Base-by-base conservation (phyloP, 2,113 vertebrate species). In the Carassius auratus region DNA sequence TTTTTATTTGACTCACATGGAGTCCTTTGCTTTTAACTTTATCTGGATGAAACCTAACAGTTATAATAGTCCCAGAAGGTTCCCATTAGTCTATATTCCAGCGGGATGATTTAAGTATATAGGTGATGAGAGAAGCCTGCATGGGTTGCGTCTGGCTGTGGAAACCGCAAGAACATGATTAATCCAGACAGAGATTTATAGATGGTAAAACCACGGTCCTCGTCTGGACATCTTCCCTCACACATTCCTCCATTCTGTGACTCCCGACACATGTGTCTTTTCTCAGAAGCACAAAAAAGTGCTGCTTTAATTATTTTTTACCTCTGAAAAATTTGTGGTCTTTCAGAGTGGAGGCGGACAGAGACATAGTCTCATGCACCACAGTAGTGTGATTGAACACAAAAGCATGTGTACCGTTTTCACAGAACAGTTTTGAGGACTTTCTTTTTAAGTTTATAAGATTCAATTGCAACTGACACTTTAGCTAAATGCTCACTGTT, bases 171-270 rank as follows among this genome's bases (percentile, higher is more conserved):
- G 61, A 89, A 62, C 57, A 86, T 88, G 84, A 84, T 84, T 88
- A 83, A 83, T 55, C 81, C 55, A 52, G 55, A 55, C 55, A 45
- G 73, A 76, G 77, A 85, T 91, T 83, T 86, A 85, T 85, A 61
- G 59, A 77, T 55, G 30, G 62, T 52, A 45, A 19, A 69, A 69
- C 30, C 26, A 79, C 52, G 61, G 86, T 52, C 81, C 61, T 59
- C 75, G 75, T 68, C 75, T 69, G 68, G 84, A 79, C 50, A 33
- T 61, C 77, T 84, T 84, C 59, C 81, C 86, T 15, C 68, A 77
- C 87, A 83, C 69, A 86, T 86, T 79, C 81, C 66, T 78, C 71
- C 19, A n/a, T 73, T n/a, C 57, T 33, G 17, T 9, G 57, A 79
- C 76, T 79, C 76, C 33, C 36, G 4, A 79, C 76, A 71, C 15